phyloP scores from a whole-genome alignment of 2,113 vertebrate species.

The Thomomys bottae region DNA sequence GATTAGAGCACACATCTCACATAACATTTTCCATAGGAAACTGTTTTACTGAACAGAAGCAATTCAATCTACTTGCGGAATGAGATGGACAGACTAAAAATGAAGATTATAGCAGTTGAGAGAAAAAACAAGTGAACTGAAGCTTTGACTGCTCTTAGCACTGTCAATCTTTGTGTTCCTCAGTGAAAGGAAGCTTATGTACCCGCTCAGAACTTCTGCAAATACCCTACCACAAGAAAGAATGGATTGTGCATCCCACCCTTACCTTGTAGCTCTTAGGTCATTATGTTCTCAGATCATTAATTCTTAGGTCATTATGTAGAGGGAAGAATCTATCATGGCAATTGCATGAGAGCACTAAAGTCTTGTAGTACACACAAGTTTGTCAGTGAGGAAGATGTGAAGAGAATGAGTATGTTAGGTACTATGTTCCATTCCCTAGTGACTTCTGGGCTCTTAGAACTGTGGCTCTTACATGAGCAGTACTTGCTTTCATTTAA shows the following conservation, averaged over 20 bases:
- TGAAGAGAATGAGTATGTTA: no score
- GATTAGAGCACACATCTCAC: not conserved
- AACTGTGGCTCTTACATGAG: not conserved
- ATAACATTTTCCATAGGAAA: not conserved
- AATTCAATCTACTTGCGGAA: not conserved
- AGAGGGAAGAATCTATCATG: not conserved
- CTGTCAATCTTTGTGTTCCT: not conserved
- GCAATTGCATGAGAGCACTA: not conserved
- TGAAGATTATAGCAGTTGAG: not conserved
- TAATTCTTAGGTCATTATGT: not conserved
- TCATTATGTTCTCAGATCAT: no score
- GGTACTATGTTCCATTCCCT: not conserved
- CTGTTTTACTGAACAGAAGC: no score
- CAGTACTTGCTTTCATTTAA: not conserved
- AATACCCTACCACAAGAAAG: not conserved
- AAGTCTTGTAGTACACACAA: not conserved
- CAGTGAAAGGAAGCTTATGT: not conserved
- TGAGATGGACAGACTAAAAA: not conserved
- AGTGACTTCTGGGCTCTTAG: no score
- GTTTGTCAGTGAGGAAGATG: no score
- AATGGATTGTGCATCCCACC: not conserved
- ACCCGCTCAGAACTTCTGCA: not conserved
- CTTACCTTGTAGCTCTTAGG: not conserved
- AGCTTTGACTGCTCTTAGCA: not conserved
- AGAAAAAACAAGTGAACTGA: no score